These are phyloP conservation scores for Poeciliopsis turneri DNA, from an alignment of 2,797 vertebrate genomes.

Conservation along the genomic window DNA sequence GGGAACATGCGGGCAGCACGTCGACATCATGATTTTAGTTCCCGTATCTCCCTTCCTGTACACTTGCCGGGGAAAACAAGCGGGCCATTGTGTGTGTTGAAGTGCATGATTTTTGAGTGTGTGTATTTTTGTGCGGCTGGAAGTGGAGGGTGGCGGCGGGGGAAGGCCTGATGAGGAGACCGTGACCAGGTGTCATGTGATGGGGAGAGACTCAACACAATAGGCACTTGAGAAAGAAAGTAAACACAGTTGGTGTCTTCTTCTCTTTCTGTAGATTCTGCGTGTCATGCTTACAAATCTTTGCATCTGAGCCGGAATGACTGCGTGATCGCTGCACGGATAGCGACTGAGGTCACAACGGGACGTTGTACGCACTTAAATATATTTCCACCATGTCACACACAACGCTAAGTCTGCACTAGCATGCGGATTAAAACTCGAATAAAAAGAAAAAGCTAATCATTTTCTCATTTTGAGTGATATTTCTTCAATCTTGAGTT, in stretches of 20 bases:
- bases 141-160: constrained; percentile 34
- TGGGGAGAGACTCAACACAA: constrained; percentile 60
- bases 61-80: constrained; percentile 55
- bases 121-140: constrained; percentile 42
- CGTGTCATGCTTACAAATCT: too few relatives aligned
- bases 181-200: constrained; percentile 79
- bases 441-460: background rate
- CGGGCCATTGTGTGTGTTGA: constrained; percentile 55
- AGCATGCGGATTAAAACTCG: background rate
- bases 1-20: constrained; percentile 23
- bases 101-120: constrained; percentile 34
- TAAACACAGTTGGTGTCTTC: constrained; percentile 52
- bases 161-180: constrained; percentile 64
- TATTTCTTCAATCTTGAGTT: background rate
- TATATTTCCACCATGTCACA: background rate
- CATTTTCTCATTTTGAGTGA: background rate
- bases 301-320: too few relatives aligned
- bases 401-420: too few relatives aligned
- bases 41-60: constrained; percentile 51
- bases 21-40: constrained; percentile 43
- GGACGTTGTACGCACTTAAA: background rate
- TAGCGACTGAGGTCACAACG: background rate
- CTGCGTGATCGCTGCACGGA: too few relatives aligned
- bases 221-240: constrained; percentile 56
- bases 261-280: background rate